Evolutionary conservation across 2,797 vertebrate species (phyloP).

Genomic region (Galagoides demidoff): DNA sequence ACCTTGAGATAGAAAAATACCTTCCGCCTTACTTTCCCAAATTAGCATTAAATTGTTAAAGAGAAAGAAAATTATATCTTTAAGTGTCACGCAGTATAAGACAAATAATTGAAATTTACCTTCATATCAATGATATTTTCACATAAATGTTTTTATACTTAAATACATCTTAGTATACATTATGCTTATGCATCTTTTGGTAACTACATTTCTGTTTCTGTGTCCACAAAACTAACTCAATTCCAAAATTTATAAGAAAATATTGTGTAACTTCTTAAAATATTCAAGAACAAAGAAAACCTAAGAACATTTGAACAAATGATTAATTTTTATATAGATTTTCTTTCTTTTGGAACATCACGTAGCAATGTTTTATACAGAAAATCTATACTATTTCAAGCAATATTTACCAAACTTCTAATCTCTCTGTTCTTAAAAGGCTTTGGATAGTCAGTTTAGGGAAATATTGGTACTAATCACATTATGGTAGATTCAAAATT

Average conservation of each 20-base stretch:
- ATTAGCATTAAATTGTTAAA: neutral
- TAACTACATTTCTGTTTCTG: neutral
- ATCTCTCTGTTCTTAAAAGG: neutral
- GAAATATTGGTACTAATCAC: neutral
- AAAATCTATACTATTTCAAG: neutral
- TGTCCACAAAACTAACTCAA: neutral
- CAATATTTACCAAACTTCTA: neutral
- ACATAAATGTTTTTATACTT: neutral
- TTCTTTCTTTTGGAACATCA: neutral
- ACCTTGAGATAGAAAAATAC: slow-evolving; percentile 56
- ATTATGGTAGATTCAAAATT: neutral
- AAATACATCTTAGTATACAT: neutral
- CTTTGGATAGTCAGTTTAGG: neutral
- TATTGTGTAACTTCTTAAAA: neutral
- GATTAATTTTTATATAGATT: neutral
- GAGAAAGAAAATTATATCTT: slow-evolving; percentile 12
- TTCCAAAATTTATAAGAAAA: neutral
- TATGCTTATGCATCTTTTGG: neutral
- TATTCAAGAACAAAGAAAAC: neutral
- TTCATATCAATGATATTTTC: neutral
- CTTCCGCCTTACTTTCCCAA: neutral
- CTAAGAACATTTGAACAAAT: neutral
- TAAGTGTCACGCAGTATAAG: neutral
- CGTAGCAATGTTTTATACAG: neutral
- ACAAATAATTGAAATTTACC: neutral